Base-by-base conservation (phyloP, 2,888 invertebrate genomes). In the Mythimna vitellina region DNA sequence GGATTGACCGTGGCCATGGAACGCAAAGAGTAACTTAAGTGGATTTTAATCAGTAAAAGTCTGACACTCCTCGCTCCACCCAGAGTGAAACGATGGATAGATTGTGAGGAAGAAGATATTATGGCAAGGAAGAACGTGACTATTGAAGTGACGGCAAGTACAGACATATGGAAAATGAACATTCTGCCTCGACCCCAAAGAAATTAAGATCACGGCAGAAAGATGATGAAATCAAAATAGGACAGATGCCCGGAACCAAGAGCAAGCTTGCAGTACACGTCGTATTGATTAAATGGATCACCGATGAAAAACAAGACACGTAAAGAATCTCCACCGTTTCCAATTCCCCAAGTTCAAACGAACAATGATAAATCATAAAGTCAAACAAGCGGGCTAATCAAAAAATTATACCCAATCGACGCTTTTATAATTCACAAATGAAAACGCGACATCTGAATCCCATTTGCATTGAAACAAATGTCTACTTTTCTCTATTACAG, bases 401-500 rank as follows among this genome's bases (percentile, higher is more conserved):
- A 82, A 74, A 78, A 70, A 76, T 69, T 70, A 70, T 72, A 76
- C n/a, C 62, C 70, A 76, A 75, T 75, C 58, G 72, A 65, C 68
- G 70, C 58, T 54, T 62, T 65, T 60, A 22, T 58, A 58, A 65
- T 61, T 75, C 42, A 67, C 79, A 73, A 80, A 80, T 82, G 38
- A 73, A 73, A 75, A 74, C 54, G 65, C 70, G 71, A 65, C 75
- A 70, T 73, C 58, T 78, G 73, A 71, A 73, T 64, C 61, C n/a
- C 49, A 78, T 83, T 72, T 74, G 72, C 29, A 54, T 32, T 60
- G 32, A 51, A 70, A 68, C 64, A 58, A 76, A 67, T 61, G 66
- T 79, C 46, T 54, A 57, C 65, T 63, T 73, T 57, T 46, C 53
- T 70, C 69, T 67, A 74, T 73, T 60, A 57, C 62, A 75, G 57